Evolutionary conservation across 1,140 invertebrate species (phyloP), one percentile per base, ranked within the genome.

Genomic region (Proales similis): DNA sequence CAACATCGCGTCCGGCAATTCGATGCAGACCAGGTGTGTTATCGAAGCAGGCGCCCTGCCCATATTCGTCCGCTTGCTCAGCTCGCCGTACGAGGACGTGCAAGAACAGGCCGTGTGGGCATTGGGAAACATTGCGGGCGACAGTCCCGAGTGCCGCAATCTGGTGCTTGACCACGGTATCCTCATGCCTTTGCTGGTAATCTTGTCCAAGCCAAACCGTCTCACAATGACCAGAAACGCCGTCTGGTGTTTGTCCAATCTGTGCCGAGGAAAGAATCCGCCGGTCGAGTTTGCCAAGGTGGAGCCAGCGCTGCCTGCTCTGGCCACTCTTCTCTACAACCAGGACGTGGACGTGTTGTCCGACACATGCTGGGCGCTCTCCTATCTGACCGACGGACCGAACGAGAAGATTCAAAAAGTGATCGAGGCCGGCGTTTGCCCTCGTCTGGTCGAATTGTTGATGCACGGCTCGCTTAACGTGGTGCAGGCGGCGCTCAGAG

Each of bases 361-460:
- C 49, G 93, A 97, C 79, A 83, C 91, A 4, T 96, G 91, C 74
- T 97, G 92, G 90, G 88, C 90, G 19, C 80, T 93, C 17, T 85
- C 89, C 32, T 96, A 96, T 72, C 75, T 97, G 27, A 90, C 87
- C 7, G 92, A 97, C 77, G 92, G 92, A 42, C 89, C 92, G 27
- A 95, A 97, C 77, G 90, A 96, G 66, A 94, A 95, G 79, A 96
- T 97, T 68, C 91, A 96, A 78, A 86, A 89, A 57, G 92, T 96
- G 32, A 93, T 97, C 65, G 89, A 96, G 78, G 86, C 90, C 39
- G 90, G 91, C 2, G 91, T 97, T 32, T 94, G 89, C 72, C 79
- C 89, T 65, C 81, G 91, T 69, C 81, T 97, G 27, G 91, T 97
- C 2, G 91, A 96, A 79, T 77, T 96, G 36, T 79, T 97, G 22